Evolutionary conservation across 2,797 vertebrate genomes (phyloP).

Genomic region (Hypotaenidia philippensis): DNA sequence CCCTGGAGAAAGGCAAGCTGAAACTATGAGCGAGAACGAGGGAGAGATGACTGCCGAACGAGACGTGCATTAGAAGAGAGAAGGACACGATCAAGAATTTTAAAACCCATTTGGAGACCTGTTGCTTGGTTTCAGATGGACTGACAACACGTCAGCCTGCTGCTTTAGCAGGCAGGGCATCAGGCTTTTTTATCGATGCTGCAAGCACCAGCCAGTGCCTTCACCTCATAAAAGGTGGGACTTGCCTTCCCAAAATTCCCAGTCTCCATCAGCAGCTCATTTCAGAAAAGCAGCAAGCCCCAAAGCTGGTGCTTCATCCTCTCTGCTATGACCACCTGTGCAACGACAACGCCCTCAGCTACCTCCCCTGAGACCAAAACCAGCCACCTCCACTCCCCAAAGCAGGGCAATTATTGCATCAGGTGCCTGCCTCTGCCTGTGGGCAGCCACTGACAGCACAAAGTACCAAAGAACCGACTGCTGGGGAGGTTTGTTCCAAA

Average conservation of each 20-base stretch:
- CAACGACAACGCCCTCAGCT: rapidly evolving
- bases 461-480: rapidly evolving
- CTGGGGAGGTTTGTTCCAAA: not conserved
- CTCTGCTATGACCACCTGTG: not conserved
- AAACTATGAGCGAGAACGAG: not conserved
- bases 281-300: not conserved
- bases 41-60: not conserved
- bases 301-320: not conserved
- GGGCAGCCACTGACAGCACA: not conserved
- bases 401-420: not conserved
- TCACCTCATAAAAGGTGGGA: not conserved
- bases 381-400: not conserved
- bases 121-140: not conserved
- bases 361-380: not conserved
- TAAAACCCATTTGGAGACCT: not conserved
- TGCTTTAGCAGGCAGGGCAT: not conserved
- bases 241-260: not conserved
- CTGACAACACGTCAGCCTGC: not conserved
- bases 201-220: rapidly evolving
- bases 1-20: conserved; percentile 1
- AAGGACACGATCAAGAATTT: not conserved
- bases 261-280: not conserved
- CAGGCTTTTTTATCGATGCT: not conserved
- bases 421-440: not conserved
- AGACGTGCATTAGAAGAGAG: not conserved